These are phyloP conservation scores for Chromobotia macracanthus DNA, from an alignment of 2,797 vertebrate species.

Conservation along the genomic window DNA sequence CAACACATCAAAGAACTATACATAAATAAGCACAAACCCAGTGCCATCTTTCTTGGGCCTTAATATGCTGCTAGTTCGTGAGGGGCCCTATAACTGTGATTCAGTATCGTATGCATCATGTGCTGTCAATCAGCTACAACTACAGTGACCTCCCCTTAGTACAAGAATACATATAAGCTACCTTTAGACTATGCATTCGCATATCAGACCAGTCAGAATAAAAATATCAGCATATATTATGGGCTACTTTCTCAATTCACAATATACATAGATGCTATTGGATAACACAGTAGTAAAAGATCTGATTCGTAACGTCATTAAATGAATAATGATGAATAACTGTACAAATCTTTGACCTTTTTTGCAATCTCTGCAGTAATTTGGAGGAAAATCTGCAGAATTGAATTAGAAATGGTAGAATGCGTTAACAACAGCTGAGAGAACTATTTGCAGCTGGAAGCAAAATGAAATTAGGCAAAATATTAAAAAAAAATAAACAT, in stretches of 20 bases:
- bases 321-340: not conserved
- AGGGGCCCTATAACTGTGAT: not conserved
- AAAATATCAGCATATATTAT: not conserved
- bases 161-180: not conserved
- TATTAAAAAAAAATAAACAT: no score
- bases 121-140: conserved; percentile 7
- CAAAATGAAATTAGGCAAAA: no score
- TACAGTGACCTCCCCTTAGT: not conserved
- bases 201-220: not conserved
- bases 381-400: not conserved
- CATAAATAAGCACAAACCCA: conserved; percentile 60
- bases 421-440: no score
- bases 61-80: conserved; percentile 48
- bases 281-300: no score
- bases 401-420: no score
- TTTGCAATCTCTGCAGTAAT: not conserved
- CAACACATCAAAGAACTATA: conserved; percentile 27
- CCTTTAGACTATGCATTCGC: not conserved
- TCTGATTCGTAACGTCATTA: no score
- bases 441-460: no score
- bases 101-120: not conserved
- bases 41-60: conserved; percentile 53
- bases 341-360: no score
- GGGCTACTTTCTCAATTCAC: not conserved
- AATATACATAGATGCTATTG: not conserved